Percentiles rank a stretch among this genome's conserved stretches.
Conservation (phyloP, 35 echinoderm and acorn worm genomes). For the Eucidaris tribuloides region DNA sequence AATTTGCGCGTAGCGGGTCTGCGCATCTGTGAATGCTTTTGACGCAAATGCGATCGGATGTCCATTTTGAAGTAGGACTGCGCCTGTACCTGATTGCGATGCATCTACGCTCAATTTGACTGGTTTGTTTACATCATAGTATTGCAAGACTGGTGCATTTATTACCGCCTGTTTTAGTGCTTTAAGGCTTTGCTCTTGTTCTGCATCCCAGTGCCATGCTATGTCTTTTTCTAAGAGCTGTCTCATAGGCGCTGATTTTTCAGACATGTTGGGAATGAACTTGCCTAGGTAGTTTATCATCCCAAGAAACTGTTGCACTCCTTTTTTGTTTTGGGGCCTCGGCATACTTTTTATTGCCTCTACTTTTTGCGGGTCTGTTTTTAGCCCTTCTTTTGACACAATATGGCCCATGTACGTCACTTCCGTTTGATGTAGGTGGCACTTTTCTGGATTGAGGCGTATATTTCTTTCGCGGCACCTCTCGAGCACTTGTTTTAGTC, state of each 20-base stretch:
- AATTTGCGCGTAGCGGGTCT: constrained; percentile 13
- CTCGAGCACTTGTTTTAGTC: constrained; percentile 15
- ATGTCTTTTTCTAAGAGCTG: constrained; percentile 1
- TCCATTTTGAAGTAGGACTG: constrained; percentile 25
- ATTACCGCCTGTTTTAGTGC: constrained; percentile 49
- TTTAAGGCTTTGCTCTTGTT: background rate
- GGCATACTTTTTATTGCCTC: constrained; percentile 35
- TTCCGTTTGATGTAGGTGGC: background rate
- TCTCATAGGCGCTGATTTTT: background rate
- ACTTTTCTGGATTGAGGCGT: constrained; percentile 53
- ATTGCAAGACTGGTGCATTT: constrained; percentile 14
- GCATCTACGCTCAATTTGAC: constrained; percentile 13
- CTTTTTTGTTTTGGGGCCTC: background rate
- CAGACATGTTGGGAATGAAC: background rate
- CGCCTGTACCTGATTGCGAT: background rate
- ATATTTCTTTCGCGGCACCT: constrained; percentile 37
- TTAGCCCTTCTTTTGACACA: constrained; percentile 42
- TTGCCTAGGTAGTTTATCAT: constrained; percentile 29
- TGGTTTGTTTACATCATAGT: background rate
- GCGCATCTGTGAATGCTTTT: constrained; percentile 6
- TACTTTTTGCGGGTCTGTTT: constrained; percentile 18
- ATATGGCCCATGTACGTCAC: constrained; percentile 38
- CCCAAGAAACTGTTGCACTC: background rate
- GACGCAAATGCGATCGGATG: constrained; percentile 21
- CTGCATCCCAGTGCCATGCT: constrained; percentile 18